phyloP scores from a whole-genome alignment of 2,888 invertebrate species.

The Chromoteleia sp. region DNA sequence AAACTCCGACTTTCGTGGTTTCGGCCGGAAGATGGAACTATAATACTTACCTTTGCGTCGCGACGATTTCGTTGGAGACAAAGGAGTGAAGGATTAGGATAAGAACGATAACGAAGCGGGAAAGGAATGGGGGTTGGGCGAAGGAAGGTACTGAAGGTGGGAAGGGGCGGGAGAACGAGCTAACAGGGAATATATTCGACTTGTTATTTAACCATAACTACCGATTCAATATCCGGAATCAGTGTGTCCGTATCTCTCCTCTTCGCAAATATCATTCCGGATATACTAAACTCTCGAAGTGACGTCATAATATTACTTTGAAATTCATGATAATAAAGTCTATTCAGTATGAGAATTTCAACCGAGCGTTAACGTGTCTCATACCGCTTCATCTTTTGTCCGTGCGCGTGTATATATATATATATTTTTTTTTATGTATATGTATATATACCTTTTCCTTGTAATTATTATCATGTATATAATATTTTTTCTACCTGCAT shows the following conservation, averaged over 20 bases:
- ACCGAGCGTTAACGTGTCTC: conserved; percentile 79
- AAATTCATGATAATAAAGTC: conserved; percentile 83
- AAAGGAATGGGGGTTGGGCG: conserved; percentile 25
- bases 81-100: too few species aligned
- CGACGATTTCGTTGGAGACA: too few species aligned
- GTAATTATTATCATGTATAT: conserved; percentile 77
- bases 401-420: conserved; percentile 67
- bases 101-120: conserved; percentile 73
- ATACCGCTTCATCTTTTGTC: conserved; percentile 74
- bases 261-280: conserved; percentile 75
- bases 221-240: conserved; percentile 78
- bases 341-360: conserved; percentile 81
- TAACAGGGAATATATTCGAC: conserved; percentile 82
- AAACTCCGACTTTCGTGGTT: background rate
- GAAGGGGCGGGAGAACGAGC: conserved; percentile 69
- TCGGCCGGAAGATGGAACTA: background rate
- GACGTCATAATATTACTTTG: conserved; percentile 81
- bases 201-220: conserved; percentile 81
- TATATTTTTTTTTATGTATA: conserved; percentile 72
- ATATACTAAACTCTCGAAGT: conserved; percentile 81
- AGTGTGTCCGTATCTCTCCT: conserved; percentile 73
- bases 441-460: conserved; percentile 64
- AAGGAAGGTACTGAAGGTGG: conserved; percentile 33
- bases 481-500: conserved; percentile 83
- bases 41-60: too few species aligned